Evolutionary conservation across 2,797 vertebrate species (phyloP).

Genomic region (Cyclopterus lumpus): DNA sequence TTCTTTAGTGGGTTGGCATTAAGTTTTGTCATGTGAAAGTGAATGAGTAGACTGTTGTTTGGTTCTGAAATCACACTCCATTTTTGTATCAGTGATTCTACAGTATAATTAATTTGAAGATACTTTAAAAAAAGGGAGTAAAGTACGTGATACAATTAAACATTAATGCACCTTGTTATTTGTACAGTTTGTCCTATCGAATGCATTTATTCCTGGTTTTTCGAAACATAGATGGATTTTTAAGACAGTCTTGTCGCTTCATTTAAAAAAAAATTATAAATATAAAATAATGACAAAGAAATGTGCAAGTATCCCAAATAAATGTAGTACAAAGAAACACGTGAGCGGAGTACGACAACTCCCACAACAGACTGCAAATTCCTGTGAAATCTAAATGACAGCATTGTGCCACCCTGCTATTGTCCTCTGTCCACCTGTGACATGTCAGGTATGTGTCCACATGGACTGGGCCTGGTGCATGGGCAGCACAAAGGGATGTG

Average conservation of each 20-base stretch:
- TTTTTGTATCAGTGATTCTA: background rate
- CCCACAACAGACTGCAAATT: background rate
- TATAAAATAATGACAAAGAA: background rate
- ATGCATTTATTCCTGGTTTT: background rate
- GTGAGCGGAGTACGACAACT: background rate
- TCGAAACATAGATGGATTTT: background rate
- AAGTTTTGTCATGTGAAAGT: conserved; percentile 1
- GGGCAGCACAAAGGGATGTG: conserved; percentile 33
- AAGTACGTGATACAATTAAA: background rate
- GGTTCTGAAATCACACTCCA: background rate
- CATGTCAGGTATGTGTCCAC: conserved; percentile 42
- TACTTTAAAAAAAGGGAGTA: background rate
- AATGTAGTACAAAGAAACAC: background rate
- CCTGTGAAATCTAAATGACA: background rate
- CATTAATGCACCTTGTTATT: background rate
- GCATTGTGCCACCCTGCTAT: conserved; percentile 2
- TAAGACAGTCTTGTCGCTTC: background rate
- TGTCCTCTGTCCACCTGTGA: conserved; percentile 36
- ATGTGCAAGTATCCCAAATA: too few species aligned
- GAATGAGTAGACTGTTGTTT: too few species aligned
- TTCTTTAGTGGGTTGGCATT: background rate
- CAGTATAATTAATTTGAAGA: background rate
- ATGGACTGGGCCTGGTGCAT: background rate
- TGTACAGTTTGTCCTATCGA: too few species aligned
- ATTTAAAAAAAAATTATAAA: too few species aligned